Conservation (phyloP, 2,888 invertebrate genomes). For the Cabera pusaria region DNA sequence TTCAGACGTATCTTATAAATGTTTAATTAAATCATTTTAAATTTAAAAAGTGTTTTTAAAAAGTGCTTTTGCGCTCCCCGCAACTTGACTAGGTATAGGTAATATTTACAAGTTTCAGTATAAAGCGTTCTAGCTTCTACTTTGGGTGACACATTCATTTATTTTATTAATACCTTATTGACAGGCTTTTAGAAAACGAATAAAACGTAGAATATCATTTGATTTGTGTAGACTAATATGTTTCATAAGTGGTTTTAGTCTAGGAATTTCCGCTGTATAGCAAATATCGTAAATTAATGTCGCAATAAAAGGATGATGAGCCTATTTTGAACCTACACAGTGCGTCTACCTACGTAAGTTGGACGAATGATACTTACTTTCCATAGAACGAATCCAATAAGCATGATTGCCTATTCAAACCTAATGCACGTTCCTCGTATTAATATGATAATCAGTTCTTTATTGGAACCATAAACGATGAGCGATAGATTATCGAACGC, state of each 20-base stretch:
- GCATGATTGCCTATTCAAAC: slow-evolving; percentile 39
- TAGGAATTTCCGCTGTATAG: slow-evolving; percentile 13
- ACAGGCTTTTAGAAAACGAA: slow-evolving; percentile 8
- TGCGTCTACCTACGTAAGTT: slow-evolving; percentile 23
- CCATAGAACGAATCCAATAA: slow-evolving; percentile 27
- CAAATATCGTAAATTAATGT: slow-evolving; percentile 9
- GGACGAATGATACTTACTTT: slow-evolving; percentile 27
- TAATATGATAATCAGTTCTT: slow-evolving; percentile 41
- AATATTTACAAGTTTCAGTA: slow-evolving; percentile 2
- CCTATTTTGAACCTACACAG: slow-evolving; percentile 25
- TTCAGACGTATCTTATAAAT: too few species aligned
- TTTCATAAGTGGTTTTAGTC: slow-evolving; percentile 1
- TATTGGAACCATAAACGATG: slow-evolving; percentile 29
- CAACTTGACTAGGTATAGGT: too few species aligned
- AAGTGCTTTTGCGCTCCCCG: too few species aligned
- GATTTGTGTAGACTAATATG: slow-evolving; percentile 5
- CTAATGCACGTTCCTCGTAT: slow-evolving; percentile 35
- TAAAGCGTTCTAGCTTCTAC: too few species aligned
- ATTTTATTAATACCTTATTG: slow-evolving; percentile 9
- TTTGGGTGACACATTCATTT: slow-evolving; percentile 9
- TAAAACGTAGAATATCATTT: slow-evolving; percentile 1
- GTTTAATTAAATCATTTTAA: too few species aligned
- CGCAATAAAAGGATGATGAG: slow-evolving; percentile 28
- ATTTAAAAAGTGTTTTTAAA: too few species aligned
- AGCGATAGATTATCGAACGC: slow-evolving; percentile 13